A percentile compares a stretch with the other conserved stretches of the same genome.
Conservation (phyloP, 2,888 invertebrate species). For the Macroteleia sp. region DNA sequence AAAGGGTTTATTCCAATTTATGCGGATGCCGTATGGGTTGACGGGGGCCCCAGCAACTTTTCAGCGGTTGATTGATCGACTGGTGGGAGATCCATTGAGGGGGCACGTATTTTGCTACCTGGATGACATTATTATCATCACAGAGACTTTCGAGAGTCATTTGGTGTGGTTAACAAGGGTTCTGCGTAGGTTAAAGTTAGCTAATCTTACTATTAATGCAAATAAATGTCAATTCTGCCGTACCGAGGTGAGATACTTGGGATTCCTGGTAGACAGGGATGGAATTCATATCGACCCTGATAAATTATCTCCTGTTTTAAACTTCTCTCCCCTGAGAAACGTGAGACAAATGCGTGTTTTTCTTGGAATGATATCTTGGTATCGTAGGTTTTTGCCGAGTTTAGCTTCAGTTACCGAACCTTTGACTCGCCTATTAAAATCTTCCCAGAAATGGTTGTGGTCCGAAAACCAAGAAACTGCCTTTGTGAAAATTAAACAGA, state of each 20-base stretch:
- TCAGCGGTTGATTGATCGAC: neutral
- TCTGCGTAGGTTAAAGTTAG: neutral
- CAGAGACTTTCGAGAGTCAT: neutral
- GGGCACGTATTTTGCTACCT: constrained; percentile 1
- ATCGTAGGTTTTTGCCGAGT: neutral
- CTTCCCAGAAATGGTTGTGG: no score
- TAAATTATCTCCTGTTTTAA: neutral
- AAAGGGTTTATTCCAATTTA: constrained; percentile 29
- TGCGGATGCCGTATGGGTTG: neutral
- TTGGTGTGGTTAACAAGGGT: neutral
- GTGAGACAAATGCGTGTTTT: neutral
- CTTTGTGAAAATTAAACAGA: no score
- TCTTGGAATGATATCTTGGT: constrained; percentile 1
- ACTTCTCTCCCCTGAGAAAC: neutral
- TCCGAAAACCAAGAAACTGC: no score
- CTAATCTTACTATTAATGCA: neutral
- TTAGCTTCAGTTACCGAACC: neutral
- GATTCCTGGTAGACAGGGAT: neutral
- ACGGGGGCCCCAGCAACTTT: neutral
- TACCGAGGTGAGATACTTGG: neutral
- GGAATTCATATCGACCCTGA: neutral
- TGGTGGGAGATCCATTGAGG: neutral
- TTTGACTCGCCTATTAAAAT: no score
- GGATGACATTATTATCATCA: neutral
- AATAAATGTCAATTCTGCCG: neutral